Conservation (phyloP, 2,888 invertebrate genomes). For the Leucoma salicis region DNA sequence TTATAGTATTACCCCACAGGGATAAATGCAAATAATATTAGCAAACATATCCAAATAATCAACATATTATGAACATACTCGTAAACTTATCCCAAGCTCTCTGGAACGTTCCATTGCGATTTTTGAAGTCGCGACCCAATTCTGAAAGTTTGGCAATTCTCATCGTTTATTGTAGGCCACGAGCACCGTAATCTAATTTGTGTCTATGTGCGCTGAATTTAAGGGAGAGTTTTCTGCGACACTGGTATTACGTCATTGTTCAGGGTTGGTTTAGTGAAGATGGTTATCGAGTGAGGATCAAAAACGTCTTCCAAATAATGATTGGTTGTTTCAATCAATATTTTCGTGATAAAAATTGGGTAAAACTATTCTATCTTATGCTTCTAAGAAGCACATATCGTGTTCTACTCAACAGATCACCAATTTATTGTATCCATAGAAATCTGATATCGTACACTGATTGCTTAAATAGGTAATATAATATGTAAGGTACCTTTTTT, state of each 20-base stretch:
- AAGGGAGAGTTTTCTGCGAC: conserved; percentile 31
- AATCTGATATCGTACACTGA: too few relatives aligned
- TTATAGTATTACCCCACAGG: too few relatives aligned
- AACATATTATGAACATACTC: too few relatives aligned
- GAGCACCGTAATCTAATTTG: conserved; percentile 22
- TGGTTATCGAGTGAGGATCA: conserved; percentile 30
- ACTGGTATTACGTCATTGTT: conserved; percentile 40
- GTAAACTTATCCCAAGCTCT: conserved; percentile 23
- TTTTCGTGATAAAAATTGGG: too few relatives aligned
- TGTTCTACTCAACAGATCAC: too few relatives aligned
- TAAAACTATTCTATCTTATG: too few relatives aligned
- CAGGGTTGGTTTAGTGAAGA: conserved; percentile 30
- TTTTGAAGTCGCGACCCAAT: conserved; percentile 56
- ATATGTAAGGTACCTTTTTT: too few relatives aligned
- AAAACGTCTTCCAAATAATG: conserved; percentile 14
- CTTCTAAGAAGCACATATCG: too few relatives aligned
- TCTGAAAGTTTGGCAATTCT: conserved; percentile 52
- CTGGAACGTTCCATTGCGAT: conserved; percentile 26
- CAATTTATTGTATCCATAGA: too few relatives aligned
- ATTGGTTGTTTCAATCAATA: not conserved
- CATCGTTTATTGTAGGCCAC: conserved; percentile 54
- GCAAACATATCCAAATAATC: too few relatives aligned
- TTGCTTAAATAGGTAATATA: too few relatives aligned
- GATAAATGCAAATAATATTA: too few relatives aligned
- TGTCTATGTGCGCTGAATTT: conserved; percentile 18